These are phyloP conservation scores for Drosophila simulans DNA, from an alignment of 1,140 invertebrate genomes.

Conservation along the genomic window DNA sequence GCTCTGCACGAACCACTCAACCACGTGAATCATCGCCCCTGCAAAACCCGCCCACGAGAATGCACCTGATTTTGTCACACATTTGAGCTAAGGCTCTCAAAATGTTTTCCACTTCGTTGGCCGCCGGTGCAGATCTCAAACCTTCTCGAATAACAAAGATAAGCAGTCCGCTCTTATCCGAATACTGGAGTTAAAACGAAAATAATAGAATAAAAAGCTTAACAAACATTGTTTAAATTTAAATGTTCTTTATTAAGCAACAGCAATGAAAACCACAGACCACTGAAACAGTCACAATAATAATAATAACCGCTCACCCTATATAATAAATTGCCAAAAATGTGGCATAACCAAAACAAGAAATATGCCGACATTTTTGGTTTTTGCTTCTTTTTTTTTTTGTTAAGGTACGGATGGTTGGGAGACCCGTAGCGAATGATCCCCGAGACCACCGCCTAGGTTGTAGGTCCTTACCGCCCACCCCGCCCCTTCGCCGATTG, in stretches of 20 bases:
- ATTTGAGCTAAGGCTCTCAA: neutral
- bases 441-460: constrained; percentile 66
- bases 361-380: constrained; percentile 61
- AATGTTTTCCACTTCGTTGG: constrained; percentile 8
- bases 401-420: neutral
- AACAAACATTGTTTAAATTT: neutral
- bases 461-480: constrained; percentile 34
- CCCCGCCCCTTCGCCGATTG: constrained; percentile 4
- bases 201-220: neutral
- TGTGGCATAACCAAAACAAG: constrained; percentile 50
- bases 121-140: neutral
- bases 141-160: neutral
- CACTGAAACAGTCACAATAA: constrained; percentile 2
- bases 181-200: neutral
- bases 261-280: no score
- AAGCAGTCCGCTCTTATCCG: neutral
- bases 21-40: constrained; percentile 1
- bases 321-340: constrained; percentile 56
- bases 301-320: constrained; percentile 43
- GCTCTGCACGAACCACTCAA: neutral
- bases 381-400: neutral
- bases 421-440: constrained; percentile 18
- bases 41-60: no score
- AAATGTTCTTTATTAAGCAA: no score
- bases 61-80: constrained; percentile 12